Evolutionary conservation across 2,888 invertebrate genomes (phyloP), one percentile per base, ranked within the genome.

Genomic region (Dioctria rufipes): DNA sequence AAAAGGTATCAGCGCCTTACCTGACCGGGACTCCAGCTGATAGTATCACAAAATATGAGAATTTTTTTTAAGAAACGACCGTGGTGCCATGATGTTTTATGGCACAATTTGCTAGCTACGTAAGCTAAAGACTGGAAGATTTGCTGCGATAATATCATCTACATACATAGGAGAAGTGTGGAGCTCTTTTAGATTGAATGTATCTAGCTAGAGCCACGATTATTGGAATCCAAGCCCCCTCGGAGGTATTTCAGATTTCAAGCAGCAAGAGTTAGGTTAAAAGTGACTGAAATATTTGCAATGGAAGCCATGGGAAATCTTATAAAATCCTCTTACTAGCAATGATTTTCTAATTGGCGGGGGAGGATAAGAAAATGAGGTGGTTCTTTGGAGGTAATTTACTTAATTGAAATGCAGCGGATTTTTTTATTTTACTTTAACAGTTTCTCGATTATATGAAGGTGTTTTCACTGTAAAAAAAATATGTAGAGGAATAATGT

Each of bases 281-380:
- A 25, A 25, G 11, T 40, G 37, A 49, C 13, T 81, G 69, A 69
- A 81, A 78, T 81, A 81, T 81, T 81, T 81, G 81, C 81, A 81
- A 78, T 78, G 69, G 78, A 67, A 78, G 78, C 25, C 58, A 69
- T 69, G 69, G 81, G 42, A 81, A 81, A 81, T 78, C 67, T 78
- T 78, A 81, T 81, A 81, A 78, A 78, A 78, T 78, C 81, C 78
- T 78, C 78, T 81, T 81, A 54, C 73, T 58, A n/a, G 39, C 54
- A 37, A 58, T 39, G 58, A 40, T 40, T 73, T 58, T 54, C 11
- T 40, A 39, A n/a, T 11, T 4, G 39, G 13, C 0, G 25, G 2
- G 1, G 6, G 39, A 58, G 37, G 73, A 73, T 54, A 73, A 73
- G 73, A 11, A 73, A 73, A 73, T 51, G 37, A 37, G 58, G 39